A percentile compares a stretch with the other conserved stretches of the same genome.
Evolutionary conservation across 2,888 invertebrate species (phyloP).

Genomic region (Nemotelus pantherinus): DNA sequence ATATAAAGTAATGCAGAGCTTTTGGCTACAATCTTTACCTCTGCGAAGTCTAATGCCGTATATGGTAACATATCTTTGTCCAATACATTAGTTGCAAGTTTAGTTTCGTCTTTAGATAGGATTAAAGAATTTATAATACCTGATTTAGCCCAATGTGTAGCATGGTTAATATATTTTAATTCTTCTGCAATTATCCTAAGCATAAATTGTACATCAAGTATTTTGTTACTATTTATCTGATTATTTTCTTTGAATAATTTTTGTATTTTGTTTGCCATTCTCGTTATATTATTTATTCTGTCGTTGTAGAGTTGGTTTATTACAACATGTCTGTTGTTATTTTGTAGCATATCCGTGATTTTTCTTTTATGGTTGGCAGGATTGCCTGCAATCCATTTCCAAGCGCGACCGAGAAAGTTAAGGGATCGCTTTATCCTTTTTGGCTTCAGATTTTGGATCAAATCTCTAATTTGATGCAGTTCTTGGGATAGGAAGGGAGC

Average conservation of each 20-base stretch:
- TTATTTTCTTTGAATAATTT: slow-evolving; percentile 10
- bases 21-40: not conserved
- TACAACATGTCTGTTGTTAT: slow-evolving; percentile 19
- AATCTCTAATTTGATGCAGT: not conserved
- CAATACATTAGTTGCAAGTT: slow-evolving; percentile 45
- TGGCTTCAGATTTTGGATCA: not conserved
- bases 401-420: not conserved
- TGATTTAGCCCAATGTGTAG: not conserved
- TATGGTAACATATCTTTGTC: slow-evolving; percentile 48
- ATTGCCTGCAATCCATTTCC: slow-evolving; percentile 6
- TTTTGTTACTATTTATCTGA: not conserved
- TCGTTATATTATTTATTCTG: not conserved
- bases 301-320: slow-evolving; percentile 36
- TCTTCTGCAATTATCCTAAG: not conserved
- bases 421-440: not conserved
- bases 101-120: slow-evolving; percentile 48
- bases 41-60: slow-evolving; percentile 47
- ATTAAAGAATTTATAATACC: slow-evolving; percentile 45
- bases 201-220: slow-evolving; percentile 42
- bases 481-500: not conserved
- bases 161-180: not conserved
- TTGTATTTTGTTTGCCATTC: not conserved
- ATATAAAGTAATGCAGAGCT: not conserved
- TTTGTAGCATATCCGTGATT: slow-evolving; percentile 10
- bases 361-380: slow-evolving; percentile 13